Evolutionary conservation across 2,888 invertebrate genomes (phyloP).

Genomic region (Synanthedon tipuliformis): DNA sequence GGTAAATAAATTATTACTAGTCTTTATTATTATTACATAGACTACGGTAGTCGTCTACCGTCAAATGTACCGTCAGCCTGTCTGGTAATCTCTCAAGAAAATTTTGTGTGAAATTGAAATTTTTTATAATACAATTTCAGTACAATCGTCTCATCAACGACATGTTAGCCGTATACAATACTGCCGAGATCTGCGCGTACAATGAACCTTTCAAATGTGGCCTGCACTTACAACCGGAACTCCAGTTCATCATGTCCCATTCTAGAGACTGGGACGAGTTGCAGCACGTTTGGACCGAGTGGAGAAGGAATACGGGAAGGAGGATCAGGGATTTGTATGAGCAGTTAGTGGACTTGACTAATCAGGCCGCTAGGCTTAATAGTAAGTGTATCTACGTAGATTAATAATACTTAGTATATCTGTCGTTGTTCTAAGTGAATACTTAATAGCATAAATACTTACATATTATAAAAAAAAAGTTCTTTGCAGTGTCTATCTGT

Average conservation of each 20-base stretch:
- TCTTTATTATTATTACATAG: too few species aligned
- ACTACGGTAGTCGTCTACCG: too few species aligned
- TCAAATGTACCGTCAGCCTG: too few species aligned
- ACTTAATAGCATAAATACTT: too few species aligned
- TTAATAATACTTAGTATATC: too few species aligned
- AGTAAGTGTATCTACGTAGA: slow-evolving; percentile 76
- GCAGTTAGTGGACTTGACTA: slow-evolving; percentile 82
- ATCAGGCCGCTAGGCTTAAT: slow-evolving; percentile 82
- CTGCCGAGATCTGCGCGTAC: slow-evolving; percentile 85
- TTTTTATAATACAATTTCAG: slow-evolving; percentile 59
- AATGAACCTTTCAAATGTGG: slow-evolving; percentile 87
- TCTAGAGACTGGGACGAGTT: slow-evolving; percentile 88
- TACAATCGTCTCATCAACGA: slow-evolving; percentile 89
- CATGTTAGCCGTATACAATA: slow-evolving; percentile 89
- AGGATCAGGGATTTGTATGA: slow-evolving; percentile 83
- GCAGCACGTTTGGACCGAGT: slow-evolving; percentile 89
- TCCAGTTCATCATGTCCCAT: slow-evolving; percentile 80
- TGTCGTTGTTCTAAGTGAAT: slow-evolving; percentile 23
- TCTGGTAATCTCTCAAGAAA: too few species aligned
- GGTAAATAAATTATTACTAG: too few species aligned
- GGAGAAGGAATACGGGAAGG: slow-evolving; percentile 86
- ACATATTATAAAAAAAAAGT: too few species aligned
- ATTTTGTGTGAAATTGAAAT: too few species aligned
- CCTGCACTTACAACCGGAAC: slow-evolving; percentile 82
- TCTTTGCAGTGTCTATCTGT: too few species aligned